Conservation (phyloP, 2,888 invertebrate genomes). For the Cosmia trapezina region DNA sequence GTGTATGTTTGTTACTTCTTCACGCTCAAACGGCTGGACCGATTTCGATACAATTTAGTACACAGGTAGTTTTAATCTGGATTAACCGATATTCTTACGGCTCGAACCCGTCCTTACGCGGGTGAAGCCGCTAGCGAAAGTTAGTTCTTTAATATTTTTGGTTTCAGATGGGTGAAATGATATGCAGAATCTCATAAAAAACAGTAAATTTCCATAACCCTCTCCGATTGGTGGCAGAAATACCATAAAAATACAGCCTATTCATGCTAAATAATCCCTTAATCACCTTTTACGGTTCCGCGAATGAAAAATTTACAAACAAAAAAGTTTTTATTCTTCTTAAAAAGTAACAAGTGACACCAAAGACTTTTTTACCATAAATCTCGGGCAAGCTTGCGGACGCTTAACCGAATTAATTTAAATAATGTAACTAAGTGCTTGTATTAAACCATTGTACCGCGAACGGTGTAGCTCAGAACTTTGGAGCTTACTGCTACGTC, state of each 20-base stretch:
- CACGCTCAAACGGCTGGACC: too few relatives aligned
- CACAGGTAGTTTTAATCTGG: too few relatives aligned
- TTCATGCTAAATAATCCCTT: neutral
- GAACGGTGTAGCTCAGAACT: slow-evolving; percentile 32
- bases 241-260: neutral
- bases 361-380: slow-evolving; percentile 50
- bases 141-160: neutral
- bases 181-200: too few relatives aligned
- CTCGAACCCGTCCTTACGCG: too few relatives aligned
- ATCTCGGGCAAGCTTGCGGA: slow-evolving; percentile 49
- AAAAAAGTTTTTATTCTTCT: slow-evolving; percentile 34
- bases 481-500: slow-evolving; percentile 62
- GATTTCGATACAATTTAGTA: too few relatives aligned
- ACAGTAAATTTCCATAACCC: neutral
- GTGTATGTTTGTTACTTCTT: too few relatives aligned
- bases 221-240: neutral
- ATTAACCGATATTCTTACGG: too few relatives aligned
- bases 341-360: slow-evolving; percentile 46
- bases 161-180: neutral
- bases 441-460: slow-evolving; percentile 46
- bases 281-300: slow-evolving; percentile 1
- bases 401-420: slow-evolving; percentile 60
- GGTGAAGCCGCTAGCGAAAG: too few relatives aligned
- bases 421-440: slow-evolving; percentile 60
- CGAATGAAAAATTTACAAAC: slow-evolving; percentile 22